Evolutionary conservation across 2,888 invertebrate species (phyloP).

Genomic region (Aelia acuminata): DNA sequence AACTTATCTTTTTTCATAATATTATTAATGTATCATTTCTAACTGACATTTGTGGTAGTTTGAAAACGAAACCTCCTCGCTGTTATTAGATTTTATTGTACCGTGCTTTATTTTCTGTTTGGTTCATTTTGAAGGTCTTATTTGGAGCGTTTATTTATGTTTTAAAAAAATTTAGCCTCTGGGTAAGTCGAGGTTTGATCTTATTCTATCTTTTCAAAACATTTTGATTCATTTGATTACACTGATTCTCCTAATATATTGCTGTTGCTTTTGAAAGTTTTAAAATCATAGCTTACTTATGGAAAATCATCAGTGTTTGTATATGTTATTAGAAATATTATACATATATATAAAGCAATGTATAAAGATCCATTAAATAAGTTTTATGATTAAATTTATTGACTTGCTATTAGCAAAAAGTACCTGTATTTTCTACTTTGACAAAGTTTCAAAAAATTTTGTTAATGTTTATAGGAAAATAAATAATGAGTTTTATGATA

Average conservation of each 20-base stretch:
- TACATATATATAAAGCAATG: background rate
- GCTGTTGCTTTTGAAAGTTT: background rate
- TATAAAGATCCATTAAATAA: no score
- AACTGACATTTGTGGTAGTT: constrained; percentile 4
- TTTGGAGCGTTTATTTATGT: background rate
- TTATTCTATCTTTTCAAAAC: background rate
- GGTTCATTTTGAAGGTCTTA: background rate
- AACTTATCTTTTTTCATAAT: background rate
- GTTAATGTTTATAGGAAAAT: no score
- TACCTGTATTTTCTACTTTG: no score
- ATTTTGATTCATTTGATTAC: background rate
- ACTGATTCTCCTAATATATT: background rate
- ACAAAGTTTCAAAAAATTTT: no score
- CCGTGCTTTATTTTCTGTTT: constrained; percentile 70
- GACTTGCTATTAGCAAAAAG: no score
- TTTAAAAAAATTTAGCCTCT: background rate
- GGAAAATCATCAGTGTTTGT: background rate
- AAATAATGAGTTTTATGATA: no score
- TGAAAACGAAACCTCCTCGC: constrained; percentile 6
- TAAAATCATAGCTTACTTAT: background rate
- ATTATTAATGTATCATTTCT: constrained; percentile 4
- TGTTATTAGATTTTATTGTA: background rate
- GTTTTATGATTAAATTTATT: no score
- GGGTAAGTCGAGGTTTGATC: background rate
- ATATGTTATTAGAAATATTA: no score